Evolutionary conservation across 2,113 vertebrate species (phyloP), one percentile per base, ranked within the genome.

Genomic region (Notarius quadriscutis): DNA sequence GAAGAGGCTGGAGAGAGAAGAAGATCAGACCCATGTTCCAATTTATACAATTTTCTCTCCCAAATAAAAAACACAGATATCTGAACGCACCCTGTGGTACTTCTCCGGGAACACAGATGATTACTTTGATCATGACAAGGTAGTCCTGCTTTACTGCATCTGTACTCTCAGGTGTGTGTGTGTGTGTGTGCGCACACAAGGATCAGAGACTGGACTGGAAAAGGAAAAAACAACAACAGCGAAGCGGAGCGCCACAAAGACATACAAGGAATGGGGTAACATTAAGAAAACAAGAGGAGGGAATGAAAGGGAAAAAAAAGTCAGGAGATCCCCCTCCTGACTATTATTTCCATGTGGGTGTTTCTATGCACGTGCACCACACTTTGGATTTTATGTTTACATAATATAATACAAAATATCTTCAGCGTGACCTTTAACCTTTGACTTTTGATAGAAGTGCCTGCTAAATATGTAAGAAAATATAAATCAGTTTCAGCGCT

Each of bases 1-100:
- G 18, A 57, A 60, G 86, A 78, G 79, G 82, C 65, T 51, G 79
- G 74, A 63, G 79, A 55, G 34, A 12, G 71, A 80, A 81, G n/a
- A 87, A 53, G 55, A 84, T 88, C 81, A 83, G 69, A 81, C 25
- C 81, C n/a, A 53, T 22, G 71, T 80, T 86, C 81, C 71, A 89
- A 89, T 91, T 90, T 88, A 88, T 71, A 85, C 1, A 27, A 57
- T 75, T 88, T 80, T 72, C 34, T 84, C 53, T 80, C 84, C 48
- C 81, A 50, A 87, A 63, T 4, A 67, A 82, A 80, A 81, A 57
- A 7, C 57, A 80, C 27, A 34, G 41, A 71, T 27, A 7, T 65
- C 27, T 25, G 25, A 74, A 81, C 17, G 55, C 55, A 81, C 65
- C 41, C 75, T 22, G 53, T 72, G 77, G 55, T 72, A 27, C 57